Percentiles rank a stretch among this genome's conserved stretches.
phyloP scores from a whole-genome alignment of 2,888 invertebrate genomes.

The Chymomyza amoena region DNA sequence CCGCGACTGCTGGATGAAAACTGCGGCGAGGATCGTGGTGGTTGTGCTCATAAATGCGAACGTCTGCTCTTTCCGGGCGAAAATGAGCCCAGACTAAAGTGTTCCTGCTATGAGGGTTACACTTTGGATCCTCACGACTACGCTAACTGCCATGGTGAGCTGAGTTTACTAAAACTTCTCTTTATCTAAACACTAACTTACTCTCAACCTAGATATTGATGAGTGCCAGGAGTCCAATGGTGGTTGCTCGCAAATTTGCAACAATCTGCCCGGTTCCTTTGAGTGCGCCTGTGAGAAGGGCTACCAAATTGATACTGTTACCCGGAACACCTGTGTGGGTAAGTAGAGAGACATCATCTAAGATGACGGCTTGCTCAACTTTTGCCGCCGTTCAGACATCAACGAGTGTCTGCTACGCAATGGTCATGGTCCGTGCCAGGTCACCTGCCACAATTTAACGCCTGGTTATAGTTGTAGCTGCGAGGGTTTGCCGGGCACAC shows the following conservation, averaged over 20 bases:
- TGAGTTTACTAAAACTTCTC: not conserved
- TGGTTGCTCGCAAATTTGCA: constrained; percentile 81
- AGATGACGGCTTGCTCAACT: not conserved
- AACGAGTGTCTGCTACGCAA: constrained; percentile 83
- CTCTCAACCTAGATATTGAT: constrained; percentile 80
- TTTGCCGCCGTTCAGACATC: constrained; percentile 77
- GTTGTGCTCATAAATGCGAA: constrained; percentile 80
- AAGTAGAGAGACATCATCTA: constrained; percentile 47
- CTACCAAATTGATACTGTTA: constrained; percentile 78
- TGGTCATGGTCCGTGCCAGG: constrained; percentile 84
- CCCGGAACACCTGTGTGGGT: constrained; percentile 80
- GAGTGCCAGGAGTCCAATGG: constrained; percentile 81
- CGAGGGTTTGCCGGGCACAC: constrained; percentile 81
- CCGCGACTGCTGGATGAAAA: constrained; percentile 69
- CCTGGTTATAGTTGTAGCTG: constrained; percentile 83
- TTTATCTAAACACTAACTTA: not conserved
- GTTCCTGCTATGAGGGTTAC: constrained; percentile 78
- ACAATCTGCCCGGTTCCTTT: constrained; percentile 81
- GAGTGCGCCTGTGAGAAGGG: constrained; percentile 81
- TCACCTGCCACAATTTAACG: constrained; percentile 81
- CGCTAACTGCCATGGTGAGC: constrained; percentile 74
- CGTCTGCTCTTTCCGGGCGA: constrained; percentile 76
- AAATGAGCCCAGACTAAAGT: constrained; percentile 74
- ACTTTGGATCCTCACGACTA: constrained; percentile 79
- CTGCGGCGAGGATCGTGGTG: constrained; percentile 79